A percentile compares a stretch with the other conserved stretches of the same genome.
phyloP scores from a whole-genome alignment of 2,888 invertebrate genomes.

The Torymus tubicola region DNA sequence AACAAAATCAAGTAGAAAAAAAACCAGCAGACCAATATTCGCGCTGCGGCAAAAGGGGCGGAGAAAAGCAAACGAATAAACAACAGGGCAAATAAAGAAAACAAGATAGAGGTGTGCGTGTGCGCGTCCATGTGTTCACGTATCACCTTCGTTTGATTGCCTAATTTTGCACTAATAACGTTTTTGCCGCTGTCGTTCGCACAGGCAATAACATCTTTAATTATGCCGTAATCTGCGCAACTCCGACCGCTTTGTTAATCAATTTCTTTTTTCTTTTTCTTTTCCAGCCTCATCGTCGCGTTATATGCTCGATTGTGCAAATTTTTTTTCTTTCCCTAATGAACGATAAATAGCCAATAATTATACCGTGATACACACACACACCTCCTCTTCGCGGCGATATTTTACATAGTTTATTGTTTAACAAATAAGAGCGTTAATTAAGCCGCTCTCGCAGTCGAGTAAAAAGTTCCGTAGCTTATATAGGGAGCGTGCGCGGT shows the following conservation, averaged over 20 bases:
- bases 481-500: no score
- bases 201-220: slow-evolving; percentile 32
- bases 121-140: background rate
- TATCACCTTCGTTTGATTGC: slow-evolving; percentile 22
- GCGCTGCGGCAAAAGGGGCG: background rate
- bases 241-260: no score
- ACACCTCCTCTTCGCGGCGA: no score
- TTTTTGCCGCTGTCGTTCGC: slow-evolving; percentile 9
- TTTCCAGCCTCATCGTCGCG: no score
- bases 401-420: no score
- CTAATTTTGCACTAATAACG: slow-evolving; percentile 26
- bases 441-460: background rate
- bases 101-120: slow-evolving; percentile 51
- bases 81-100: slow-evolving; percentile 35
- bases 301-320: no score
- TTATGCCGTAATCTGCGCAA: slow-evolving; percentile 12
- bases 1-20: slow-evolving; percentile 16
- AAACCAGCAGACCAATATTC: slow-evolving; percentile 11
- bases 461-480: background rate
- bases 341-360: no score
- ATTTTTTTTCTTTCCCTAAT: no score
- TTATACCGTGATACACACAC: no score
- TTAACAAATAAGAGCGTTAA: background rate
- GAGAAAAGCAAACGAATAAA: background rate
- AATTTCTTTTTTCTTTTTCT: no score